Evolutionary conservation across 2,888 invertebrate genomes (phyloP), one percentile per base, ranked within the genome.

Genomic region (Drosophila pegasa): DNA sequence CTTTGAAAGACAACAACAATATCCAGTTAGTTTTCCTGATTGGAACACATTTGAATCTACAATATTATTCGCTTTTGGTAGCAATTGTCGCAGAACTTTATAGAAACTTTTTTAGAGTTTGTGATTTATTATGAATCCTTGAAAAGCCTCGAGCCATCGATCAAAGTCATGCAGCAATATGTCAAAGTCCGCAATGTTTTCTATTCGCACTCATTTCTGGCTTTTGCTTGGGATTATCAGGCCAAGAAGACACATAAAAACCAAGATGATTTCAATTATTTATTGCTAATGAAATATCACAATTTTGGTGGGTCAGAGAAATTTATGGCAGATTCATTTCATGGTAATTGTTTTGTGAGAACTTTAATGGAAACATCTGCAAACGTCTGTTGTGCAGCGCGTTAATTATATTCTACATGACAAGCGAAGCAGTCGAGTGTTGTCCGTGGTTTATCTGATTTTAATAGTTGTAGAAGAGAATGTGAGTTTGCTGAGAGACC

Each of bases 361-460:
- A 67, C 31, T 12, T 52, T 76, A 25, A 78, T 90, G 77, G 48
- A 71, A 71, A 1, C 50, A 47, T 12, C 22, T 90, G 20, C 29
- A 75, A n/a, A 60, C 80, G 41, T 78, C 91, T 6, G 64, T 88
- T 4, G 41, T 91, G 18, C 71, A 82, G 45, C 43, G 61, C 8
- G 65, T 68, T 8, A 76, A 56, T 12, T 86, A 81, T 66, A 78
- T 71, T 40, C 55, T 91, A 8, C 78, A 75, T 51, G 52, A 45
- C 2, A 76, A 69, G 0, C 79, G 82, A 29, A 74, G 56, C 22
- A 78, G 56, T 31, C 70, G 60, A 2, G 14, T 87, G 16, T 47
- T 91, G 35, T 64, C 83, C 6, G 20, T 91, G 33, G 81, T 90
- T 3, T 66, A 78, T 56, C 47, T 90, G 31, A 61, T 58, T 14